phyloP scores from a whole-genome alignment of 2,113 vertebrate species.

The Acrocephalus arundinaceus region DNA sequence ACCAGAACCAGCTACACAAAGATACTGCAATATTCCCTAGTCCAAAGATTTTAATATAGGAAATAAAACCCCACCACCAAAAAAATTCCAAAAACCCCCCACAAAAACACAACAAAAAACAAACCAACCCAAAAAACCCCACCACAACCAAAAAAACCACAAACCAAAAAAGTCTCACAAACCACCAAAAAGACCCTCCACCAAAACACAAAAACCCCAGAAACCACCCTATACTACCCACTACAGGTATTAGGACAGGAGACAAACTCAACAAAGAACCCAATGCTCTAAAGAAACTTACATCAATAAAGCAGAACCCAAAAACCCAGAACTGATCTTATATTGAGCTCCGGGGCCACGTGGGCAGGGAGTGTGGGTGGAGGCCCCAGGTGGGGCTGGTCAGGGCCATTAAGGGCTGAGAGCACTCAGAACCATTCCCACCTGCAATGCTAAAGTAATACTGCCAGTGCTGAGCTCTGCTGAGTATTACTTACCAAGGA shows the following conservation, averaged over 20 bases:
- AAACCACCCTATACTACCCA: background rate
- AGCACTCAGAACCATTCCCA: background rate
- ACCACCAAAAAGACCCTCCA: too few species aligned
- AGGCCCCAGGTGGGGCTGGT: background rate
- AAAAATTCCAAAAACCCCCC: too few species aligned
- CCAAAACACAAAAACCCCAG: background rate
- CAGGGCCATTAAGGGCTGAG: background rate
- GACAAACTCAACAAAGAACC: accelerated
- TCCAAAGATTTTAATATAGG: background rate
- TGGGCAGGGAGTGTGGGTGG: background rate
- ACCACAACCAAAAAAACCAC: background rate
- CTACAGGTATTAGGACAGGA: accelerated
- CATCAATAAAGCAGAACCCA: accelerated
- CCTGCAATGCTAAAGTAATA: background rate
- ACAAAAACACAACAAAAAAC: too few species aligned
- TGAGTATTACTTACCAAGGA: accelerated
- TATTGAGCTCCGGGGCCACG: background rate
- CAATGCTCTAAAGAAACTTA: accelerated
- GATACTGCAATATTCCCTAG: accelerated
- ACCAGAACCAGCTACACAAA: background rate
- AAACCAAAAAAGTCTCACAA: too few species aligned
- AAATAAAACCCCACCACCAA: too few species aligned
- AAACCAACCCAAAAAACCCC: too few species aligned
- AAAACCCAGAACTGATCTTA: accelerated
- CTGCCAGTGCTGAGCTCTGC: background rate